phyloP scores from a whole-genome alignment of 2,797 vertebrate species.

The Enteromius argenteus region DNA sequence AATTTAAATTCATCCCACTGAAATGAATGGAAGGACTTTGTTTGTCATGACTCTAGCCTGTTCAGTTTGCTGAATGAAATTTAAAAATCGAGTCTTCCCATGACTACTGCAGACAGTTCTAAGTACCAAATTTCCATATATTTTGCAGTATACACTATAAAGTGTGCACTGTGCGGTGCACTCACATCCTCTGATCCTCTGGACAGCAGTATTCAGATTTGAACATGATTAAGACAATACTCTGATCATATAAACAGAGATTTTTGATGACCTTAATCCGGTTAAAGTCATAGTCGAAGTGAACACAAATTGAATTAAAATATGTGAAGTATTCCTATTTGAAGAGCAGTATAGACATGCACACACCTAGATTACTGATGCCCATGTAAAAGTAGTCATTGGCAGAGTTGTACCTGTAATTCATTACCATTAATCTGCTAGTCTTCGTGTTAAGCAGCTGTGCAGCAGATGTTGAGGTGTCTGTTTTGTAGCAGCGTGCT shows the following conservation, averaged over 20 bases:
- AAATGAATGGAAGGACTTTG: too few species aligned
- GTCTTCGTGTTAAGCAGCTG: conserved; percentile 8
- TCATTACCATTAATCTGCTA: background rate
- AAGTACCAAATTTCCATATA: too few species aligned
- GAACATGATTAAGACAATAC: too few species aligned
- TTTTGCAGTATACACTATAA: background rate
- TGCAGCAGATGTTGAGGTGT: conserved; percentile 12
- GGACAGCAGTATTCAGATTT: too few species aligned
- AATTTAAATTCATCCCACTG: background rate
- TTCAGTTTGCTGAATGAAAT: background rate
- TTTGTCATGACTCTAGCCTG: background rate
- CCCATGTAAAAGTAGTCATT: background rate
- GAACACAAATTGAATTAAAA: too few species aligned
- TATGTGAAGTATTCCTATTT: too few species aligned
- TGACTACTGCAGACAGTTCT: too few species aligned
- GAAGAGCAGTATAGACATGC: too few species aligned
- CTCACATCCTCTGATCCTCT: background rate
- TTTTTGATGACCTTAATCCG: too few species aligned
- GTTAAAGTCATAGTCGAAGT: too few species aligned
- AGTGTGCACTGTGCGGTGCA: background rate
- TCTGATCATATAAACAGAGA: too few species aligned
- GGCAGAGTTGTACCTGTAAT: background rate
- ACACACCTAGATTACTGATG: too few species aligned
- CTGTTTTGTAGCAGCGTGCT: background rate
- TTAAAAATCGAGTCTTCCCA: background rate